Evolutionary conservation across 2,888 invertebrate genomes (phyloP).

Genomic region (Tanypteryx hageni): DNA sequence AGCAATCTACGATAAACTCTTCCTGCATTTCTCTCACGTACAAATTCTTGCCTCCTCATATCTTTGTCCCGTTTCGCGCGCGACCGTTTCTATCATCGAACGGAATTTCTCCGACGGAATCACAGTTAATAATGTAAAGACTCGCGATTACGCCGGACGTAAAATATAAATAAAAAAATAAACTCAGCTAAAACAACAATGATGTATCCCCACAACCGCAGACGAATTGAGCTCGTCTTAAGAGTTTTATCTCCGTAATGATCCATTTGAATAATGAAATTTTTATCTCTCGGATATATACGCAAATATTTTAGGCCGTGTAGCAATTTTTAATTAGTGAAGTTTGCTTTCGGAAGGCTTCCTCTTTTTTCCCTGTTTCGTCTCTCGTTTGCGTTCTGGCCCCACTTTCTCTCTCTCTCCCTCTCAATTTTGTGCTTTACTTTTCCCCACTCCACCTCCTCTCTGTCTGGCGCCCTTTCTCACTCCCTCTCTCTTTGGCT

Average conservation of each 20-base stretch:
- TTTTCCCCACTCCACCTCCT: background rate
- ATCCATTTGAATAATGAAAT: background rate
- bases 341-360: background rate
- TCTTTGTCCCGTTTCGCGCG: no score
- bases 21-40: no score
- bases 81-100: no score
- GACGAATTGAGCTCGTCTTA: no score
- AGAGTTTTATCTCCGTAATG: background rate
- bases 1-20: no score
- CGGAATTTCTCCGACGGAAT: no score
- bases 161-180: no score
- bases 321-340: conserved; percentile 27
- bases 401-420: background rate
- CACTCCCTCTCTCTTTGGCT: background rate
- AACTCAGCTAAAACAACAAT: no score
- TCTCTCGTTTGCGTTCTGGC: background rate
- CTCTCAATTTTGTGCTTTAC: background rate
- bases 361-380: background rate
- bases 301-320: background rate
- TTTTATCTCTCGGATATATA: background rate
- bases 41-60: no score
- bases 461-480: background rate
- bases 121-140: no score
- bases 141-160: no score
- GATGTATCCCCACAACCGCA: no score